phyloP scores from a whole-genome alignment of 2,888 invertebrate species.

The Hemithea aestivaria region DNA sequence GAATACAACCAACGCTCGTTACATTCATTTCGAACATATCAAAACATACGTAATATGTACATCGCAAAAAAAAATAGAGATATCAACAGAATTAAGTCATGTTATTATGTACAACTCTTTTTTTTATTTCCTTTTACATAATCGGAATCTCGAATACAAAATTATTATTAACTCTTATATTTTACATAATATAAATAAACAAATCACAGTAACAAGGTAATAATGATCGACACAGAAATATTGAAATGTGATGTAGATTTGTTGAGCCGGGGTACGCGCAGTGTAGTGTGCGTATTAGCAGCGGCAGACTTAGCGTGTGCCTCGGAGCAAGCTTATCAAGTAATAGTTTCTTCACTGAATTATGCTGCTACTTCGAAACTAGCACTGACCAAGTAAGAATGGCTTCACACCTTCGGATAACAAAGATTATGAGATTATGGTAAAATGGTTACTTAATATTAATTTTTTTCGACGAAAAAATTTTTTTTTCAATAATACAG shows the following conservation, averaged over 20 bases:
- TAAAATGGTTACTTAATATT: too few relatives aligned
- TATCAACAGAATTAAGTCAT: conserved; percentile 39
- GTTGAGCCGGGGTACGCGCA: conserved; percentile 31
- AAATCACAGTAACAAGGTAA: conserved; percentile 72
- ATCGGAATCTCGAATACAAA: conserved; percentile 56
- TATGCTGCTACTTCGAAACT: too few relatives aligned
- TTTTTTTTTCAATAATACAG: too few relatives aligned
- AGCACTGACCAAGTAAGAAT: too few relatives aligned
- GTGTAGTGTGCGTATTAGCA: conserved; percentile 25
- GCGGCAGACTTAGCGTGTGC: conserved; percentile 16
- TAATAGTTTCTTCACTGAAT: too few relatives aligned
- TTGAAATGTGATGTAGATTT: conserved; percentile 54
- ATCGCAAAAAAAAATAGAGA: conserved; percentile 39
- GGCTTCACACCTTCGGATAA: too few relatives aligned
- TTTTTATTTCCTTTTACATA: conserved; percentile 24
- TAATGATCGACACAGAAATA: conserved; percentile 44
- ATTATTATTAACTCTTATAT: conserved; percentile 43
- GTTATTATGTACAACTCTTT: conserved; percentile 36
- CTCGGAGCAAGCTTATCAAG: too few relatives aligned
- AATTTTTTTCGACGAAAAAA: too few relatives aligned
- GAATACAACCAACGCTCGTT: conserved; percentile 47
- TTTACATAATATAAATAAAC: conserved; percentile 54
- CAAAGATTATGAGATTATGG: too few relatives aligned
- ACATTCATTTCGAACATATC: conserved; percentile 27
- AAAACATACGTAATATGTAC: conserved; percentile 43